Base-by-base conservation (phyloP, 1,140 invertebrate genomes). In the Drosophila nannoptera region DNA sequence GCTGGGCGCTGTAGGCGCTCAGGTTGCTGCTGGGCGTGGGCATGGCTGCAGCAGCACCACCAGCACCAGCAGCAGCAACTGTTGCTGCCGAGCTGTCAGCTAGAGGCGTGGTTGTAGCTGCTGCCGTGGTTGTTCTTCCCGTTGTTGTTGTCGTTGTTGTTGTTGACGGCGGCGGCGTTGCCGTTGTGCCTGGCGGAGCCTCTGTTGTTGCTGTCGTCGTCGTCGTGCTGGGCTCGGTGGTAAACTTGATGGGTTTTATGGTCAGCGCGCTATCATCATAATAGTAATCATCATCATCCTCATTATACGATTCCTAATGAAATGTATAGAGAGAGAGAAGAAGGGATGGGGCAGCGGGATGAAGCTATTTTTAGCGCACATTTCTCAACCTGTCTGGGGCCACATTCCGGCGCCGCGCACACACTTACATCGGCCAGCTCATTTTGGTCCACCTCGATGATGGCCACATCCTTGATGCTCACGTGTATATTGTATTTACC, bases 401-500 rank as follows among this genome's bases (percentile, higher is more conserved):
- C 49, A 52, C 49, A 52, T 83, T 72, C 52, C 16, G 14, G 12
- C 40, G 12, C 22, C 22, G 22, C 5, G 9, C 36, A 12, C 12
- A 40, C 31, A 90, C 91, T 90, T 69, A 92, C 91, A 87, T 91
- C 90, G 14, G 90, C 90, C 54, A 92, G 77, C 14, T 91, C 91
- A 56, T 92, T 91, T 56, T 92, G 90, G 14, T 93, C 72, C 36
- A 95, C 78, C 33, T 94, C 94, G 66, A 95, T 91, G 73, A 96
- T 92, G 78, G 94, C 92, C 54, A 96, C 90, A 89, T 95, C 93
- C 89, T 95, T 95, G 52, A 95, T 88, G 82, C 94, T 93, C 46
- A 96, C 90, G 78, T 94, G 94, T 43, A 96, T 93, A 89, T 96
- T 96, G 69, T 94, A 91, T 63, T 94, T 92, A 4, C 95, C 95